These are phyloP conservation scores for Anoplopoma fimbria DNA, from an alignment of 2,113 vertebrate genomes.

Conservation along the genomic window DNA sequence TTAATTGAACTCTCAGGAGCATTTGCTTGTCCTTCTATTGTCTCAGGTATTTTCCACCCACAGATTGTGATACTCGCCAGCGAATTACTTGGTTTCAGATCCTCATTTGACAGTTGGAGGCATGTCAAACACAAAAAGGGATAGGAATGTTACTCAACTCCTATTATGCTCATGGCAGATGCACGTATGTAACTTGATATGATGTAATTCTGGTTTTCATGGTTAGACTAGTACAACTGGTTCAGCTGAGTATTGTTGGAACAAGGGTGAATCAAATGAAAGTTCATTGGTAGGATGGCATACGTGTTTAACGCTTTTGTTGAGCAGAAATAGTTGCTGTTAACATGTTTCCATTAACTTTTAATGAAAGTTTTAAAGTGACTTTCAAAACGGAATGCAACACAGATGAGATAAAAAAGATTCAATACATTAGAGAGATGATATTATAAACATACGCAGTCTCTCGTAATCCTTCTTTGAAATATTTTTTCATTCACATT, in stretches of 20 bases:
- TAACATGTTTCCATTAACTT: neutral
- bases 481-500: constrained; percentile 11
- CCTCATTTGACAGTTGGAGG: neutral
- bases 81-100: neutral
- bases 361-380: constrained; percentile 44
- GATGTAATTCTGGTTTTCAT: neutral
- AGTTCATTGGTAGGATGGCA: neutral
- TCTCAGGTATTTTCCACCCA: neutral
- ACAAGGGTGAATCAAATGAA: no score
- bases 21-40: neutral
- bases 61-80: no score
- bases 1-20: neutral
- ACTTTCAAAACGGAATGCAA: constrained; percentile 1
- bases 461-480: neutral
- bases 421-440: constrained; percentile 12
- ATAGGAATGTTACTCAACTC: neutral
- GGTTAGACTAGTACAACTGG: neutral
- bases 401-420: constrained; percentile 30
- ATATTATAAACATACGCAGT: constrained; percentile 46
- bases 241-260: no score
- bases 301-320: neutral
- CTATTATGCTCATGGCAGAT: neutral
- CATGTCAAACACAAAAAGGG: neutral
- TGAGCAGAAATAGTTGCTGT: neutral
- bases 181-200: neutral